Conservation (phyloP, 2,797 vertebrate species). For the Rhadinocentrus ornatus region DNA sequence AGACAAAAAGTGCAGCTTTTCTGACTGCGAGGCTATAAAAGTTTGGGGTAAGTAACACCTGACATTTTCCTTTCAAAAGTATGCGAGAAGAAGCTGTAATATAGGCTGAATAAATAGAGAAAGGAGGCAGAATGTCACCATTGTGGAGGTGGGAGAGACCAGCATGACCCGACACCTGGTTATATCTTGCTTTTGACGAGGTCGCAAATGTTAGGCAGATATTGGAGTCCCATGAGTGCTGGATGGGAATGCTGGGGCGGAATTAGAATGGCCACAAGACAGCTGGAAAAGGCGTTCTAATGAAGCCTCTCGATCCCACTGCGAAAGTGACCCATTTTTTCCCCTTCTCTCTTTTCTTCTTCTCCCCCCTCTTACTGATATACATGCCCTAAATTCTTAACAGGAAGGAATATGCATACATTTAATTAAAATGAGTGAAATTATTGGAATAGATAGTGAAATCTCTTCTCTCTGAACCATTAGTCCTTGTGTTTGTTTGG, state of each 20-base stretch:
- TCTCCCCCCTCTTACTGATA: conserved; percentile 52
- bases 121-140: conserved; percentile 52
- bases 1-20: conserved; percentile 28
- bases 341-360: conserved; percentile 28
- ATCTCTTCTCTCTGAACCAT: conserved; percentile 46
- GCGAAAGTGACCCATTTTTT: conserved; percentile 78
- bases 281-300: conserved; percentile 63
- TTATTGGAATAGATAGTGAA: conserved; percentile 52
- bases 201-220: conserved; percentile 63
- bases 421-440: conserved; percentile 74
- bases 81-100: conserved; percentile 49
- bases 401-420: conserved; percentile 68
- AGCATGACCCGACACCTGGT: conserved; percentile 62
- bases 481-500: conserved; percentile 55
- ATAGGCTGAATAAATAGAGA: conserved; percentile 62
- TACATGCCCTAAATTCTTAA: conserved; percentile 76
- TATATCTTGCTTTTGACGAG: conserved; percentile 65
- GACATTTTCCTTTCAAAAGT: conserved; percentile 43
- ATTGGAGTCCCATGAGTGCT: conserved; percentile 58
- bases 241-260: conserved; percentile 54
- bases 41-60: conserved; percentile 46
- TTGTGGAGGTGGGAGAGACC: conserved; percentile 43
- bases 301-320: conserved; percentile 66
- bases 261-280: conserved; percentile 60
- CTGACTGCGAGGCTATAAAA: conserved; percentile 29